Base-by-base conservation (phyloP, 2,113 vertebrate species). In the Asarcornis scutulata region DNA sequence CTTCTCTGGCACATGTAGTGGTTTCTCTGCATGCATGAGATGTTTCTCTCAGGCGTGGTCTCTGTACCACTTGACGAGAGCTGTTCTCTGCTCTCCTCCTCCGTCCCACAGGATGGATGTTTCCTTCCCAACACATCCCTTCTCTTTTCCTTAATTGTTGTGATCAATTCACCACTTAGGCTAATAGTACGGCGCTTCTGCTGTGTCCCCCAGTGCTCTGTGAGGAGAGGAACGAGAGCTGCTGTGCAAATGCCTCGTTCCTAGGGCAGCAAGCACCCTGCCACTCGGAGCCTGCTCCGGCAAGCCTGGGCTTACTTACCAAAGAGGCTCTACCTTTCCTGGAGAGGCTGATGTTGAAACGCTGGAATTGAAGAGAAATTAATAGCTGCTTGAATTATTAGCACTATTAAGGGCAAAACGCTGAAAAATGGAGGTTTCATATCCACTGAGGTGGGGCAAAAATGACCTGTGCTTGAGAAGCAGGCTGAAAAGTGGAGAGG, bases 1-100 rank as follows among this genome's bases (percentile, higher is more conserved):
- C 48, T 73, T 52, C 27, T 12, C 67, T 52, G 13, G 75, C 38
- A 75, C 64, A 58, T 12, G 4, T 6, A 6, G 20, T 12, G 50
- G 21, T 88, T 83, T 52, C 32, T 91, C 29, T 31, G 42, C 15
- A 13, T 16, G 1, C 1, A 0, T 36, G 11, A 13, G 1, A 23
- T 6, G 9, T 26, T 89, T 52, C 58, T 67, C 46, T 67, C 58
- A 5, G n/a, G 59, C 75, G 21, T 5, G 14, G 12, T 68, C 53
- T 52, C 29, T 31, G 67, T 2, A 6, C 10, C 0, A 0, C 52
- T 46, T 53, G 74, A 26, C 0, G 1, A 0, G 6, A 53, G 12
- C 40, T 80, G 58, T 0, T 0, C 31, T 40, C 63, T 29, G 22
- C 17, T 55, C 11, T 26, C 22, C 21, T 48, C n/a, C 2, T 1